Conservation (phyloP, 2,888 invertebrate species). For the Pilophorus perplexus region DNA sequence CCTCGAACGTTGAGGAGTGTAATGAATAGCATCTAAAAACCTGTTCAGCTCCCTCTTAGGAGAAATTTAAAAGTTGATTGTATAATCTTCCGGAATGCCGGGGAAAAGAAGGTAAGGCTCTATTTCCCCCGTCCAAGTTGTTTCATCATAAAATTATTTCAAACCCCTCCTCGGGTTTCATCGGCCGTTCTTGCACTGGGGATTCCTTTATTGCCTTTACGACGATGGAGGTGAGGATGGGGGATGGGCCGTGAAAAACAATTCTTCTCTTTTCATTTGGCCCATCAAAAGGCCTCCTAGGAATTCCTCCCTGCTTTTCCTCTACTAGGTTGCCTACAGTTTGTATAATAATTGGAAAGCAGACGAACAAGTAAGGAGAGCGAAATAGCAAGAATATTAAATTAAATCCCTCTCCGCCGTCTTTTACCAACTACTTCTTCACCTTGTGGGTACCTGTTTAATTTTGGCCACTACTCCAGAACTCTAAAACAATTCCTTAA, state of each 20-base stretch:
- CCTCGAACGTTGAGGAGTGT: too few relatives aligned
- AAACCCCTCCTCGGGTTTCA: not conserved
- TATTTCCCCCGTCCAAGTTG: slow-evolving; percentile 17
- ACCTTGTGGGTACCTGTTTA: too few relatives aligned
- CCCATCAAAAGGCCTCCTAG: slow-evolving; percentile 36
- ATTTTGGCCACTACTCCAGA: too few relatives aligned
- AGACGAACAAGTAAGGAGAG: not conserved
- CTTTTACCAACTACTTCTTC: too few relatives aligned
- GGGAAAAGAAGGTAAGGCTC: not conserved
- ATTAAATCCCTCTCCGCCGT: too few relatives aligned
- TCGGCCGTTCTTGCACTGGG: not conserved
- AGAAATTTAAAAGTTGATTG: slow-evolving; percentile 37
- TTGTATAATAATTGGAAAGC: not conserved
- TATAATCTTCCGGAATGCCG: slow-evolving; percentile 16
- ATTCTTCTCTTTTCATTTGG: slow-evolving; percentile 35
- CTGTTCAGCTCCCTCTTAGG: not conserved
- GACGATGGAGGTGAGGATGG: not conserved
- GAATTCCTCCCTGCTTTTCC: slow-evolving; percentile 18
- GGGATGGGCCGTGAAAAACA: not conserved
- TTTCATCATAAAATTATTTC: slow-evolving; percentile 38
- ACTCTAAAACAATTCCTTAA: too few relatives aligned
- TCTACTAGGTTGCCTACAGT: not conserved
- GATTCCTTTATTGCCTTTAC: slow-evolving; percentile 36
- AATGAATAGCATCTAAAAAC: slow-evolving; percentile 4
- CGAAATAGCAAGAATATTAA: not conserved